A percentile compares a stretch with the other conserved stretches of the same genome.
These are phyloP conservation scores for Tachypleus tridentatus DNA, from an alignment of 1,140 invertebrate species.

Conservation along the genomic window DNA sequence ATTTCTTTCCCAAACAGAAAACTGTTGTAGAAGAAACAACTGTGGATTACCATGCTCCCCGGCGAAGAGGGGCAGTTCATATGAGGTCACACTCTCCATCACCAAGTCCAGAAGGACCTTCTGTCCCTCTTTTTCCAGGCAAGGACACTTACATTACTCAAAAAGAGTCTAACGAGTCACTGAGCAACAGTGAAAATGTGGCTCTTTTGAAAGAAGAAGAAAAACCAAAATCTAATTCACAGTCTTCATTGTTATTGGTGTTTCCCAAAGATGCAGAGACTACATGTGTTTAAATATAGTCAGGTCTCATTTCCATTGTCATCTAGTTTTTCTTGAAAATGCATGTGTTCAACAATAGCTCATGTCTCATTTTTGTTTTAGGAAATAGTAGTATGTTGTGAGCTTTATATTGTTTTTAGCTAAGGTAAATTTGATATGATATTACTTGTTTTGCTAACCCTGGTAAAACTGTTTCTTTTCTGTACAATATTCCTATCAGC, in stretches of 20 bases:
- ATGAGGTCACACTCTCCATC: constrained; percentile 11
- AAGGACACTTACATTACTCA: background rate
- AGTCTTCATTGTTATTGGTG: constrained; percentile 13
- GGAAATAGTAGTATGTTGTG: too few relatives aligned
- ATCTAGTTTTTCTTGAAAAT: too few relatives aligned
- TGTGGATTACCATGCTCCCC: background rate
- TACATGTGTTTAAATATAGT: constrained; percentile 11
- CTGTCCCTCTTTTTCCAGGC: constrained; percentile 3
- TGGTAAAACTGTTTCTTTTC: too few relatives aligned
- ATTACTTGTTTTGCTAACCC: too few relatives aligned
- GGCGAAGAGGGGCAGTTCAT: background rate
- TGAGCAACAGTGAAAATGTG: constrained; percentile 11
- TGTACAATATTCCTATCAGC: too few relatives aligned
- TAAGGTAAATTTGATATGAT: too few relatives aligned
- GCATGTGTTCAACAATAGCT: too few relatives aligned
- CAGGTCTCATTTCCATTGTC: too few relatives aligned
- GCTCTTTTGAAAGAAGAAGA: constrained; percentile 10
- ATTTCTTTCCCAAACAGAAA: constrained; percentile 4
- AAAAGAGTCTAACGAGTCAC: constrained; percentile 11
- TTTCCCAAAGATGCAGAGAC: constrained; percentile 13
- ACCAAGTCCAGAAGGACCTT: background rate
- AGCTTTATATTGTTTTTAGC: too few relatives aligned
- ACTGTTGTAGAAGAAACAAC: background rate
- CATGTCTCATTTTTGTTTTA: too few relatives aligned
- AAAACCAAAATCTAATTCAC: constrained; percentile 4